These are phyloP conservation scores for Schmidtea mediterranea DNA, from an alignment of 1,140 invertebrate genomes.

Conservation along the genomic window DNA sequence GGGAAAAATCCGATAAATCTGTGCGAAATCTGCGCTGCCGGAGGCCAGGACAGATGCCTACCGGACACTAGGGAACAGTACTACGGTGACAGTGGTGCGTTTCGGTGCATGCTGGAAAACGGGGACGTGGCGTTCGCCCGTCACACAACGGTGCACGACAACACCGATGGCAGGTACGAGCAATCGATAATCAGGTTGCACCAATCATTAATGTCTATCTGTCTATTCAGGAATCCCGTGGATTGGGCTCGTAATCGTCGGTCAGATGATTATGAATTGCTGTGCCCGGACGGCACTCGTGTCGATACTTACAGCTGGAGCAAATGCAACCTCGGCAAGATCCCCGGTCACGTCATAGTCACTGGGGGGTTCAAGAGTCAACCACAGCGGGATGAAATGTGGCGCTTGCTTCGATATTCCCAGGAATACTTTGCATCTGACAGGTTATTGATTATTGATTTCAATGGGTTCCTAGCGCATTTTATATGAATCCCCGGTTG, in stretches of 20 bases:
- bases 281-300: constrained; percentile 60
- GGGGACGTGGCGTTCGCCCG: constrained; percentile 16
- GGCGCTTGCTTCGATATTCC: constrained; percentile 25
- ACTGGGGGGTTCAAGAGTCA: constrained; percentile 32
- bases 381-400: constrained; percentile 17
- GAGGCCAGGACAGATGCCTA: constrained; percentile 48
- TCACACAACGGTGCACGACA: constrained; percentile 65
- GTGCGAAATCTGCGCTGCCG: constrained; percentile 69
- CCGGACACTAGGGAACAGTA: constrained; percentile 60
- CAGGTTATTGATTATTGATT: constrained; percentile 13
- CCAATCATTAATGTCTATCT: neutral
- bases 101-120: constrained; percentile 55
- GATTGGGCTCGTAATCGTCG: constrained; percentile 70
- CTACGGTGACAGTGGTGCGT: constrained; percentile 59
- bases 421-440: constrained; percentile 27
- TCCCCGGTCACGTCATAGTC: constrained; percentile 66
- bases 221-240: constrained; percentile 34
- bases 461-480: too few species aligned
- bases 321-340: constrained; percentile 60
- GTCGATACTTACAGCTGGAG: constrained; percentile 44
- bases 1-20: constrained; percentile 53
- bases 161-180: constrained; percentile 46
- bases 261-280: constrained; percentile 61
- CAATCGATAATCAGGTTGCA: neutral
- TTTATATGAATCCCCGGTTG: too few species aligned